Conservation (phyloP, 2,888 invertebrate species). For the Acleris laterana region DNA sequence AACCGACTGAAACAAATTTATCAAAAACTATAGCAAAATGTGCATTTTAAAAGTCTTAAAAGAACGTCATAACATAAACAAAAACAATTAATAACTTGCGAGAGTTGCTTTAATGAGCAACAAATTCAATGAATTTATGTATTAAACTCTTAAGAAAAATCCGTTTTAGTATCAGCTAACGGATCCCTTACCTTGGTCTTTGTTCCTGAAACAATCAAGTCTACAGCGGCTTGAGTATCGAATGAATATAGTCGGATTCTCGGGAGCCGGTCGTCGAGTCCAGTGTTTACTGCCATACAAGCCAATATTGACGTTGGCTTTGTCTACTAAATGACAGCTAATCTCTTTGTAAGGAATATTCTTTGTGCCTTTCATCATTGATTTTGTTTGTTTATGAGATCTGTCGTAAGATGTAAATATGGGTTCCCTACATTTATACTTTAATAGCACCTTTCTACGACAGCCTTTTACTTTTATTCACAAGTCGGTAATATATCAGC, state of each 20-base stretch:
- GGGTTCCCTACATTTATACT: neutral
- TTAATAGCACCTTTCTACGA: slow-evolving; percentile 14
- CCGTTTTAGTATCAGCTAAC: slow-evolving; percentile 5
- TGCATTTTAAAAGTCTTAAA: too few relatives aligned
- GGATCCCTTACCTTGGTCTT: slow-evolving; percentile 47
- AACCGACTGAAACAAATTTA: too few relatives aligned
- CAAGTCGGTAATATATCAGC: slow-evolving; percentile 22
- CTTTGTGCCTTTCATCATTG: slow-evolving; percentile 59
- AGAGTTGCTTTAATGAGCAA: too few relatives aligned
- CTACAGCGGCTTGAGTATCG: slow-evolving; percentile 51
- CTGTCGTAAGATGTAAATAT: slow-evolving; percentile 9
- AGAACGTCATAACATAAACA: too few relatives aligned
- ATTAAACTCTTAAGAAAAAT: too few relatives aligned
- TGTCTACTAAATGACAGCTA: slow-evolving; percentile 73
- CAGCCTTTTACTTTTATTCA: slow-evolving; percentile 15
- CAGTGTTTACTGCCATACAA: slow-evolving; percentile 71
- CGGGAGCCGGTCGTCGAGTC: slow-evolving; percentile 62
- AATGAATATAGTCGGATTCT: slow-evolving; percentile 60
- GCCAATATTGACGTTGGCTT: slow-evolving; percentile 80
- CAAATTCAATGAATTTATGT: too few relatives aligned
- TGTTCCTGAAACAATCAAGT: slow-evolving; percentile 55
- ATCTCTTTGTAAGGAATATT: slow-evolving; percentile 70
- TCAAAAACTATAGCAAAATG: too few relatives aligned
- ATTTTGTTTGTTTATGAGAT: slow-evolving; percentile 45
- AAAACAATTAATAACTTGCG: too few relatives aligned